These are phyloP conservation scores for Hemaris fuciformis DNA, from an alignment of 2,888 invertebrate genomes.

Conservation along the genomic window DNA sequence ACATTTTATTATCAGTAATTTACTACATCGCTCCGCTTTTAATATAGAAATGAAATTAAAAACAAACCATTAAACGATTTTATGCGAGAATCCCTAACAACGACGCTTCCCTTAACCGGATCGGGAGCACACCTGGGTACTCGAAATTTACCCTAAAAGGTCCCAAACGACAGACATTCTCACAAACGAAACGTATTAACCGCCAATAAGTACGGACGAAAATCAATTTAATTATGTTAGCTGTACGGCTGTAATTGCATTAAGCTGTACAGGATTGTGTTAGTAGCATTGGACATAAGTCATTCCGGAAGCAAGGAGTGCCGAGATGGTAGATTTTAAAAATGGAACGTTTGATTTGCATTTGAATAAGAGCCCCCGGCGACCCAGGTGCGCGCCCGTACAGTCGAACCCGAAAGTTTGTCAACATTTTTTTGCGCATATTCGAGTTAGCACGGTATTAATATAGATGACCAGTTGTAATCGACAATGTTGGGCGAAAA, in stretches of 20 bases:
- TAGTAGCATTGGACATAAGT: constrained; percentile 73
- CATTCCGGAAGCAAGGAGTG: constrained; percentile 77
- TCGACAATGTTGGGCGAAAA: constrained; percentile 44
- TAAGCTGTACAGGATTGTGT: constrained; percentile 34
- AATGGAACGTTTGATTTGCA: constrained; percentile 83
- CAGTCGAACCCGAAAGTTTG: constrained; percentile 65
- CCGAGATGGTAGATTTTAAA: constrained; percentile 81
- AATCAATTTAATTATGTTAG: constrained; percentile 22
- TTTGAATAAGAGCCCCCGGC: constrained; percentile 81
- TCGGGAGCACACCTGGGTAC: constrained; percentile 82
- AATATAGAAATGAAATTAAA: constrained; percentile 78
- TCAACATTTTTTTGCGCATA: constrained; percentile 41
- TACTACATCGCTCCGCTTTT: constrained; percentile 60
- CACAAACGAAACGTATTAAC: constrained; percentile 41
- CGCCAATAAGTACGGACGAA: constrained; percentile 25
- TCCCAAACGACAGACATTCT: constrained; percentile 67
- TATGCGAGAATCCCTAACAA: constrained; percentile 79
- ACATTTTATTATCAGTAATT: constrained; percentile 71
- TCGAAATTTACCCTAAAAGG: constrained; percentile 78
- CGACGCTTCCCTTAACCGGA: constrained; percentile 80
- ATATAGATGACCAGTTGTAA: constrained; percentile 68
- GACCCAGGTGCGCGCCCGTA: constrained; percentile 78
- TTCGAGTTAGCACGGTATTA: constrained; percentile 45
- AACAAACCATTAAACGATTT: constrained; percentile 82
- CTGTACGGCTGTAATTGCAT: constrained; percentile 39